Base-by-base conservation (phyloP, 2,888 invertebrate genomes). In the Odontothrips loti region DNA sequence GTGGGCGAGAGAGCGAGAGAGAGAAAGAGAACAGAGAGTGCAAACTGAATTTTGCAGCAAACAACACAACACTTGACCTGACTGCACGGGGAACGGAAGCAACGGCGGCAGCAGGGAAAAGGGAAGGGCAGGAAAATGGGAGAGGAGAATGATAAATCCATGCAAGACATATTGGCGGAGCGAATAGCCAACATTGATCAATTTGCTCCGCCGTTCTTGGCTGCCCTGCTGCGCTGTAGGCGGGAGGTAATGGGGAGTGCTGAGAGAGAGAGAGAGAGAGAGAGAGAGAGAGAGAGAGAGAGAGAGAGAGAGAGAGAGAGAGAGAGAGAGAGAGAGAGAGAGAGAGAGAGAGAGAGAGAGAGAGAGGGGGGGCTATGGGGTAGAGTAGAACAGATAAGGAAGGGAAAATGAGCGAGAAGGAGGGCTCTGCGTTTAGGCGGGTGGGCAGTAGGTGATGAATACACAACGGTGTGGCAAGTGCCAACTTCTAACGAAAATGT, bases 161-260 rank as follows among this genome's bases (percentile, higher is more conserved):
- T 75, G 23, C 12, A 75, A 75, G 68, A 75, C 27, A 12, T 75
- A 75, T 27, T 23, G 68, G 27, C 27, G 11, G 23, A 27, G 68
- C 68, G 23, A 75, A 75, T 75, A 27, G 68, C 68, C 23, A 27
- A 27, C 68, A 75, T 75, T 23, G 68, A 75, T 75, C 68, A 75
- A 75, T 75, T 75, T 75, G 68, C 58, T 17, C n/a, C 6, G 34
- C 34, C 6, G 34, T 43, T 43, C 34, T n/a, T n/a, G n/a, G n/a
- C 51, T 17, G 51, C 51, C 51, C 51, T 17, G 17, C 15, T 51
- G 51, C 51, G 6, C 3, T 43, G 34, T 43, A 43, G 34, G 20
- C 58, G 58, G 17, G 58, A 17, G 20, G 58, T 58, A 20, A 58
- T 15, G 20, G 34, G 34, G 34, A 43, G 34, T 2, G 6, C 34